Conservation (phyloP, 2,797 vertebrate species). For the Molossus alvarezi region DNA sequence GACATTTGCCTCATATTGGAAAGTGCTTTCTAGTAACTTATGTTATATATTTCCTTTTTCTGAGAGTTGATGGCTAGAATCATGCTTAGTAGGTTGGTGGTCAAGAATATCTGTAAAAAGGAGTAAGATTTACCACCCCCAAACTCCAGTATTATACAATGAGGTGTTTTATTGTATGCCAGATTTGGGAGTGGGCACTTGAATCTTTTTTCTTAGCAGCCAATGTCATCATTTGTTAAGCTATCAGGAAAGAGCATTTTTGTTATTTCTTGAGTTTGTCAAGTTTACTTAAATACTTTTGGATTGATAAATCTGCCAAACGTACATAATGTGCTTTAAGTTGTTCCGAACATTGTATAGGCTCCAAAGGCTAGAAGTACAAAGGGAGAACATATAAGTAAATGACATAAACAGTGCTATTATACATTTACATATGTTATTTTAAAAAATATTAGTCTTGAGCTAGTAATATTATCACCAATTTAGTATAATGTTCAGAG, state of each 20-base stretch:
- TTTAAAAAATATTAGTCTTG: conserved; percentile 44
- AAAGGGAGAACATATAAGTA: conserved; percentile 47
- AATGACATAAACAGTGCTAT: conserved; percentile 36
- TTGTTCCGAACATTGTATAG: conserved; percentile 29
- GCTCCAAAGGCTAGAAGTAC: conserved; percentile 15
- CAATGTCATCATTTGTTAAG: conserved; percentile 53
- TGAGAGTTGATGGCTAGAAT: conserved; percentile 39
- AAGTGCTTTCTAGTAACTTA: conserved; percentile 27
- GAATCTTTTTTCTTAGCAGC: not conserved
- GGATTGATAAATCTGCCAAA: conserved; percentile 17
- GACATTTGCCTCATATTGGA: not conserved
- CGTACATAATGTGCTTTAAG: conserved; percentile 24
- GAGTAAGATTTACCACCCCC: not conserved
- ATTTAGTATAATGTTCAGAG: conserved; percentile 29
- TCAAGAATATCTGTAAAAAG: conserved; percentile 36
- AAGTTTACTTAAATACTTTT: conserved; percentile 51
- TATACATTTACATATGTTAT: conserved; percentile 7
- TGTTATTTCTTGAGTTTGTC: conserved; percentile 50
- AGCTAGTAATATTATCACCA: conserved; percentile 28
- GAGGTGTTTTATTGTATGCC: conserved; percentile 5
- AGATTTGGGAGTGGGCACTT: conserved; percentile 4
- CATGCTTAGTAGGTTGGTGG: not conserved
- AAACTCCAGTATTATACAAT: not conserved
- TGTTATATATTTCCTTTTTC: conserved; percentile 56
- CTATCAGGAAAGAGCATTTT: conserved; percentile 51